Evolutionary conservation across 2,888 invertebrate genomes (phyloP), one percentile per base, ranked within the genome.

Genomic region (Escarpia spicata): DNA sequence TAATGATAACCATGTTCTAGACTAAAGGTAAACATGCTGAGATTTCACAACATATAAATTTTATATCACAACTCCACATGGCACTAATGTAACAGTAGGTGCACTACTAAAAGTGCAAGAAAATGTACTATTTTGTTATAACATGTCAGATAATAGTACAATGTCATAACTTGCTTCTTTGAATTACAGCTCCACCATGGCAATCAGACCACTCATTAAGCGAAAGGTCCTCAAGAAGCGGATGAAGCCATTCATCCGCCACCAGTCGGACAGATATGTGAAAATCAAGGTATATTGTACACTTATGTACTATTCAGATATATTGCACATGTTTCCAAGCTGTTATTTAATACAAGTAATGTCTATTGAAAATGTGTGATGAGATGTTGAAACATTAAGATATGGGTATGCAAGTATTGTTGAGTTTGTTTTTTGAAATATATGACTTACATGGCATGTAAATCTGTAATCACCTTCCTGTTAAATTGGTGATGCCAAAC

Each of bases 241-340:
- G 97, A 98, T 98, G 95, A 99, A 99, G 97, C 98, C 98, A 97
- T 99, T 99, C 97, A 99, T 98, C 96, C 98, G 99, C 95, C 99
- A 99, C 97, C 99, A 99, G 97, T 99, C 99, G 96, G 99, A 99
- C 97, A 98, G 99, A 96, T 99, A 99, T 98, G 98, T 98, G 95
- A 99, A 99, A 97, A 97, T 99, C 95, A 98, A 98, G 97, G 98
- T 98, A 97, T 96, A 97, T 96, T 52, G 43, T n/a, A 26, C n/a
- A 75, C 75, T 75, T 75, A 2, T 2, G 75, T 75, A 75, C 26
- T 26, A 26, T 26, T 75, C 52, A 75, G 6, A 26, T 52, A 52
- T 52, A 52, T 12, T 2, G 52, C 52, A 52, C 52, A 12, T 9
- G 12, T 52, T 12, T 52, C 12, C 52, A 52, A 12, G 12, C 10